Evolutionary conservation across 2,888 invertebrate species (phyloP).

Genomic region (Ferrisia virgata): DNA sequence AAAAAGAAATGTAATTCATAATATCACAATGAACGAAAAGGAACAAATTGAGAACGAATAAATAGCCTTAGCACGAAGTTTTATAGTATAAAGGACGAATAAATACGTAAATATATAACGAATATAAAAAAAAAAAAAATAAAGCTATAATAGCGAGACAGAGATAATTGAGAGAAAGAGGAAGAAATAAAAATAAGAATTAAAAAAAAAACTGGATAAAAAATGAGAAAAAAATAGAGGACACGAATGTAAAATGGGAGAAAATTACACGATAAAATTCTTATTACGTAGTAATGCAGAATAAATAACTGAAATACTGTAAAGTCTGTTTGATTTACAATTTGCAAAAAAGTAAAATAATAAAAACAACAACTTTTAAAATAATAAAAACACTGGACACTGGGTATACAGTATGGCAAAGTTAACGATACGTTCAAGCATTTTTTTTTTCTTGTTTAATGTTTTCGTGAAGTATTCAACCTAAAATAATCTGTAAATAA

Average conservation of each 20-base stretch:
- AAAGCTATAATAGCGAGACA: conserved; percentile 10
- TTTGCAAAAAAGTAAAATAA: conserved; percentile 10
- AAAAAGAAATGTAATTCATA: conserved; percentile 24
- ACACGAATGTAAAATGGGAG: neutral
- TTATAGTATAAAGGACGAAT: neutral
- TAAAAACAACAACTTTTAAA: conserved; percentile 8
- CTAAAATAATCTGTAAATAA: neutral
- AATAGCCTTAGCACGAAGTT: conserved; percentile 10
- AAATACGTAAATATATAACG: conserved; percentile 20
- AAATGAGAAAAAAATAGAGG: neutral
- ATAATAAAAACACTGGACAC: neutral
- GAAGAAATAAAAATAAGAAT: neutral
- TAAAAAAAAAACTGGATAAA: neutral
- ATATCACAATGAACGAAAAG: conserved; percentile 37
- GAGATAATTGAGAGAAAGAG: neutral
- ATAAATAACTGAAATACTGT: conserved; percentile 36
- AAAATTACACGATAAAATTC: neutral
- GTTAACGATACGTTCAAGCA: neutral
- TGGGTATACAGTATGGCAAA: conserved; percentile 2
- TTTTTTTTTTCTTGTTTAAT: neutral
- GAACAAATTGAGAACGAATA: conserved; percentile 32
- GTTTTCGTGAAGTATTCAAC: neutral
- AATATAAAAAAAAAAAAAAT: neutral
- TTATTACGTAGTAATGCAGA: neutral
- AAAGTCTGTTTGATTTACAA: neutral